Percentiles rank a stretch among this genome's conserved stretches.
phyloP scores from a whole-genome alignment of 2,888 invertebrate species.

The Tricholauxania praeusta region DNA sequence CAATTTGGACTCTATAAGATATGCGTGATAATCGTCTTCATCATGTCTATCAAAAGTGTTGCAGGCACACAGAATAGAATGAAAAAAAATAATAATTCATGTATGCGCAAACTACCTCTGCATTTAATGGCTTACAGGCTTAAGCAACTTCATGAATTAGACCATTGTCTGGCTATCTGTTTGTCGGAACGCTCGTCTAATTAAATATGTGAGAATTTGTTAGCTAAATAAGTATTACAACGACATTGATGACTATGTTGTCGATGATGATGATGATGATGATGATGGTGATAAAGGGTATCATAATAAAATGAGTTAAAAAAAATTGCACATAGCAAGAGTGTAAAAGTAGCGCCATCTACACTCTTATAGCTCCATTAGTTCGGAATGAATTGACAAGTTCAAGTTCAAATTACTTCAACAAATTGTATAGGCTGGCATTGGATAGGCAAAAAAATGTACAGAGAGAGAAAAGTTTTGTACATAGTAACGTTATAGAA shows the following conservation, averaged over 20 bases:
- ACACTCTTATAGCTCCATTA: not conserved
- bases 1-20: no score
- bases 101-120: no score
- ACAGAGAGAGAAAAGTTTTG: no score
- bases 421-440: not conserved
- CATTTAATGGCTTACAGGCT: no score
- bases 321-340: slow-evolving; percentile 3
- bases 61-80: no score
- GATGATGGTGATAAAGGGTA: not conserved
- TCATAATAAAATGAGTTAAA: no score
- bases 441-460: no score
- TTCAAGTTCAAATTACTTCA: slow-evolving; percentile 16
- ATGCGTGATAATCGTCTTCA: no score
- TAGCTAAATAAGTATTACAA: not conserved
- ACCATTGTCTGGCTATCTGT: not conserved
- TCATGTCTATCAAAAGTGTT: no score
- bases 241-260: not conserved
- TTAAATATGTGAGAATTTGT: slow-evolving; percentile 34
- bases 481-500: no score
- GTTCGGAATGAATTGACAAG: slow-evolving; percentile 11
- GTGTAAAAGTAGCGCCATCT: slow-evolving; percentile 20
- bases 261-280: not conserved
- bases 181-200: slow-evolving; percentile 10
- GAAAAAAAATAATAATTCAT: no score
- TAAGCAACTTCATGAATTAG: no score